Evolutionary conservation across 2,888 invertebrate genomes (phyloP).

Genomic region (Seira musarum): DNA sequence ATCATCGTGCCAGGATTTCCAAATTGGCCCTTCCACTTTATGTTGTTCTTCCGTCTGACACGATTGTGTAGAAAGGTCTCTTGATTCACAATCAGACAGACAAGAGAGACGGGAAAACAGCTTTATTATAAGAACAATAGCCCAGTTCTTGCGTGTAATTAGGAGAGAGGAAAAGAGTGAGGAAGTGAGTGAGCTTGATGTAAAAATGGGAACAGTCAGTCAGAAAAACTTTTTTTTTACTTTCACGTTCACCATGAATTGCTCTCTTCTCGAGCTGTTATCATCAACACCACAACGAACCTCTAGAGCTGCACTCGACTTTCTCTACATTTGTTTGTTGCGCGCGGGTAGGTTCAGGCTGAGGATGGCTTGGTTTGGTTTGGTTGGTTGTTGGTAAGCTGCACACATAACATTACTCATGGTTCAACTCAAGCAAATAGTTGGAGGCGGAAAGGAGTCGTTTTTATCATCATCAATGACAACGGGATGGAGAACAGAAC

Average conservation of each 20-base stretch:
- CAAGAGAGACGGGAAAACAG: slow-evolving; percentile 22
- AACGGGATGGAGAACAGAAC: slow-evolving; percentile 24
- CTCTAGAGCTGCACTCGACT: slow-evolving; percentile 28
- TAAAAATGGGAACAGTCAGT: slow-evolving; percentile 17
- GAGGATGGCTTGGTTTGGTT: too few relatives aligned
- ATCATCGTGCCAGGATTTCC: slow-evolving; percentile 40
- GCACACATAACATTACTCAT: slow-evolving; percentile 39
- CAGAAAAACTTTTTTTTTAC: background rate
- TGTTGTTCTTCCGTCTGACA: slow-evolving; percentile 14
- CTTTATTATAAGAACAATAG: slow-evolving; percentile 42
- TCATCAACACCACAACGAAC: slow-evolving; percentile 22
- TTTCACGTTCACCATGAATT: slow-evolving; percentile 26
- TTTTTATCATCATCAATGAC: slow-evolving; percentile 37
- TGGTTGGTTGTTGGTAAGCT: background rate
- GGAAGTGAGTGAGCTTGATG: slow-evolving; percentile 8
- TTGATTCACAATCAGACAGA: slow-evolving; percentile 16
- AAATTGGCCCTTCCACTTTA: slow-evolving; percentile 31
- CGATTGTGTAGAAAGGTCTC: slow-evolving; percentile 18
- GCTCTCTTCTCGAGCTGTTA: slow-evolving; percentile 35
- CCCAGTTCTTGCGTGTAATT: slow-evolving; percentile 52
- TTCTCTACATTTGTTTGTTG: slow-evolving; percentile 15
- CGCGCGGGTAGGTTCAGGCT: too few relatives aligned
- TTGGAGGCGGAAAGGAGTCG: slow-evolving; percentile 40
- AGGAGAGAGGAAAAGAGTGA: slow-evolving; percentile 30
- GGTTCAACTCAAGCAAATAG: slow-evolving; percentile 47